Evolutionary conservation across 2,888 invertebrate genomes (phyloP), one percentile per base, ranked within the genome.

Genomic region (Drosophila subsilvestris): DNA sequence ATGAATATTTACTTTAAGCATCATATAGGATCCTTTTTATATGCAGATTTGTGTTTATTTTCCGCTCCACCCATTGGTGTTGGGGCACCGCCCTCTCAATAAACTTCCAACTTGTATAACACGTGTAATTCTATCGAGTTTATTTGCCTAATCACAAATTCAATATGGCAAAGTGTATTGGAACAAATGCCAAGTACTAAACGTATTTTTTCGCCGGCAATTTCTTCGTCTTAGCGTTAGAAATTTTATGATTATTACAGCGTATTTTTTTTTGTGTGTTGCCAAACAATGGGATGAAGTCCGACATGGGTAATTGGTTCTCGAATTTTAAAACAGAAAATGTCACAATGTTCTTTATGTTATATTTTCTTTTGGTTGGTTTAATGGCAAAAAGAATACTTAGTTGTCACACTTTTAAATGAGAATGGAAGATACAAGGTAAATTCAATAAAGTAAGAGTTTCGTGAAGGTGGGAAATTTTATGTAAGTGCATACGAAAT

Each of bases 141-240:
- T 86, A 86, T 86, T 89, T 89, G 71, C 89, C 89, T 86, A 86
- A 86, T 86, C 89, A 76, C 75, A 86, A 80, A 86, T 89, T 89
- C 85, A 89, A 89, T 86, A 88, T 86, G 79, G 62, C 77, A 85
- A 84, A 84, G 79, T 87, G 83, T 87, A 83, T 85, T 85, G 72
- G 83, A 88, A 89, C 72, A 89, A 84, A 84, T 89, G 59, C 10
- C 32, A 58, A 66, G 66, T 70, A 49, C 48, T 49, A 49, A 56
- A 22, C 86, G 69, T 83, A 74, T 69, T 75, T 76, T 57, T 71
- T 51, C 45, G 45, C 61, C 55, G 63, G 56, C 81, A 69, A 53
- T 83, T 71, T 62, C 63, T 68, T 45, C 57, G 63, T 32, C n/a
- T 47, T 32, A 7, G 43, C 37, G 32, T 20, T 47, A 47, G 44